Percentiles rank a stretch among this genome's conserved stretches.
These are phyloP conservation scores for Esperia sulphurella DNA, from an alignment of 2,888 invertebrate species.

Conservation along the genomic window DNA sequence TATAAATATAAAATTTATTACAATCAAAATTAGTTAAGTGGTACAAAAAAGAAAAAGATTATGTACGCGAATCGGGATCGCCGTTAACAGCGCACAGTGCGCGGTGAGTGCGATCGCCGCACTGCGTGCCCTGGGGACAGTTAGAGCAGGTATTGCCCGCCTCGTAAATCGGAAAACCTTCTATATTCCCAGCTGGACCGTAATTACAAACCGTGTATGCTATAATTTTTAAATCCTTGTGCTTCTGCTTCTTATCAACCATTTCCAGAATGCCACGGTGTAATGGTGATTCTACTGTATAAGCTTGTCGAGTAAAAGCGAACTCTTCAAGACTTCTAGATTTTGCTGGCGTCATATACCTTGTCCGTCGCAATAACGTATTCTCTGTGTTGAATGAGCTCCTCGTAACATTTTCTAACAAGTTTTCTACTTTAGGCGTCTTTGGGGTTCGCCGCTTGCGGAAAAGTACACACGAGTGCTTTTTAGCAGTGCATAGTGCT, in stretches of 20 bases:
- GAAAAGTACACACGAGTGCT: constrained; percentile 50
- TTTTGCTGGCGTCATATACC: constrained; percentile 39
- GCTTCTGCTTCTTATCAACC: constrained; percentile 21
- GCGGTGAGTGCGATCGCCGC: constrained; percentile 59
- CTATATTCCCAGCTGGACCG: constrained; percentile 69
- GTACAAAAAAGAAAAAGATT: too few relatives aligned
- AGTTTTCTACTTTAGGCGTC: constrained; percentile 2
- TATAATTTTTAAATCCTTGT: constrained; percentile 49
- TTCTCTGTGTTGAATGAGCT: constrained; percentile 25
- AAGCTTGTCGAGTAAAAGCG: constrained; percentile 22
- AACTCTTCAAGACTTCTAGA: constrained; percentile 40
- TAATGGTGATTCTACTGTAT: constrained; percentile 42
- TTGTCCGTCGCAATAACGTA: constrained; percentile 47
- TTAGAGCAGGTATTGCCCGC: constrained; percentile 55
- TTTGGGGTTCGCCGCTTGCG: constrained; percentile 33
- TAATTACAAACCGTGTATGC: constrained; percentile 71
- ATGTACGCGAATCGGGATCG: constrained; percentile 43
- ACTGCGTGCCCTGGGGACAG: constrained; percentile 62
- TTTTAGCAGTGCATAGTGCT: constrained; percentile 57
- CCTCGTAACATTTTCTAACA: not conserved
- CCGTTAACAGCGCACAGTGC: constrained; percentile 53
- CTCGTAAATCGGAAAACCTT: constrained; percentile 68
- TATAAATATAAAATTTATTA: too few relatives aligned
- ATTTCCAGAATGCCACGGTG: constrained; percentile 42
- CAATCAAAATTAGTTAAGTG: too few relatives aligned